Evolutionary conservation across 2,888 invertebrate species (phyloP).

Genomic region (Tethea ocularis): DNA sequence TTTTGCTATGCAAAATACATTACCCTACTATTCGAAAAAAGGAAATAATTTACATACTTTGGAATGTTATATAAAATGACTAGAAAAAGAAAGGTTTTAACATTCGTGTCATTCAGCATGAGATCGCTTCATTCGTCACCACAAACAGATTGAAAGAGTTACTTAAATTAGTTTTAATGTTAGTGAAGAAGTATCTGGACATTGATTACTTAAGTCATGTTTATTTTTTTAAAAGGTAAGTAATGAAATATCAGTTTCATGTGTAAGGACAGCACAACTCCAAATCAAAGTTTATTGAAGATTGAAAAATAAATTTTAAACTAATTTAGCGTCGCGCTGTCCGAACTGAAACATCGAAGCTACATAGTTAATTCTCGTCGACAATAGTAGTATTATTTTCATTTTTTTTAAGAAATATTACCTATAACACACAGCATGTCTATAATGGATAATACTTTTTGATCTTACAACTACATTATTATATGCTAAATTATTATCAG

Average conservation of each 20-base stretch:
- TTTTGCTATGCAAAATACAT: constrained; percentile 83
- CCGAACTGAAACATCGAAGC: constrained; percentile 36
- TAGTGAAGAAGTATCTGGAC: constrained; percentile 39
- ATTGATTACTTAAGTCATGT: constrained; percentile 39
- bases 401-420: constrained; percentile 61
- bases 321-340: constrained; percentile 46
- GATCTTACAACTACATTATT: constrained; percentile 71
- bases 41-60: constrained; percentile 70
- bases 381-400: constrained; percentile 57
- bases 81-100: constrained; percentile 67
- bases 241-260: constrained; percentile 26
- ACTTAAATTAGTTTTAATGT: constrained; percentile 35
- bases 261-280: constrained; percentile 45
- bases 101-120: constrained; percentile 54
- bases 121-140: constrained; percentile 63
- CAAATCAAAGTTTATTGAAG: constrained; percentile 45
- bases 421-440: constrained; percentile 76
- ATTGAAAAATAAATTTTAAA: constrained; percentile 31
- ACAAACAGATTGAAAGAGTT: constrained; percentile 37
- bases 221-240: constrained; percentile 25
- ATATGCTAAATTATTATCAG: constrained; percentile 78
- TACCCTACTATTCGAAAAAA: constrained; percentile 67
- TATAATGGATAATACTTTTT: constrained; percentile 82
- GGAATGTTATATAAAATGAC: constrained; percentile 81
- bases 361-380: constrained; percentile 49